These are phyloP conservation scores for Notechis scutatus DNA, from an alignment of 2,113 vertebrate genomes.

Conservation along the genomic window DNA sequence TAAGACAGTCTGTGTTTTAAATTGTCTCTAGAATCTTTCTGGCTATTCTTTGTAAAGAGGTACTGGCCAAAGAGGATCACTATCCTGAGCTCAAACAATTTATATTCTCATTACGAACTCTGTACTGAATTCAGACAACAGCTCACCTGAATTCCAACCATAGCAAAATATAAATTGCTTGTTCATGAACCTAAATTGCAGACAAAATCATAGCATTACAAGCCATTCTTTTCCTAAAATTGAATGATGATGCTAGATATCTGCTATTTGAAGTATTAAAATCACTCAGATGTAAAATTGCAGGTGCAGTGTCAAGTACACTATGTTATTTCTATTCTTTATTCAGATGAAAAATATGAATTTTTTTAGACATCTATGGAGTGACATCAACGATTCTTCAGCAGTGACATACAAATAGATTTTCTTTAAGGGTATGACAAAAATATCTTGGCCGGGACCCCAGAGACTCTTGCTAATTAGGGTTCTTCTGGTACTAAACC, in stretches of 20 bases:
- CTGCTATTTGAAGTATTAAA: conserved; percentile 33
- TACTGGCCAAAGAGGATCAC: background rate
- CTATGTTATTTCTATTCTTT: conserved; percentile 24
- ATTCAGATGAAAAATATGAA: conserved; percentile 31
- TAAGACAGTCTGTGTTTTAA: background rate
- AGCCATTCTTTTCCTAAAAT: background rate
- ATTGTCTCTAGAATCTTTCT: background rate
- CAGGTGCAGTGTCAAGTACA: conserved; percentile 11
- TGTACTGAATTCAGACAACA: background rate
- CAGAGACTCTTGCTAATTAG: background rate
- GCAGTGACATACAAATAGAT: background rate
- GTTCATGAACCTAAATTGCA: conserved; percentile 30
- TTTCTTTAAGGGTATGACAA: background rate
- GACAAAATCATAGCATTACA: background rate
- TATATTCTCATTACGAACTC: background rate
- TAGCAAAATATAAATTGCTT: background rate
- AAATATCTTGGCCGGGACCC: background rate
- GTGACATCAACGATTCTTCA: fast-evolving
- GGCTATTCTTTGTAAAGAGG: background rate
- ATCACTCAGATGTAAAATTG: conserved; percentile 32
- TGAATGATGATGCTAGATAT: conserved; percentile 10
- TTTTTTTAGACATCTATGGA: background rate
- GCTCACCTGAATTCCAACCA: background rate
- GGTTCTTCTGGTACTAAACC: background rate
- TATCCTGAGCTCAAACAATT: background rate